Base-by-base conservation (phyloP, 37 sponge, comb jelly and placozoan genomes). In the Spongia lamella region DNA sequence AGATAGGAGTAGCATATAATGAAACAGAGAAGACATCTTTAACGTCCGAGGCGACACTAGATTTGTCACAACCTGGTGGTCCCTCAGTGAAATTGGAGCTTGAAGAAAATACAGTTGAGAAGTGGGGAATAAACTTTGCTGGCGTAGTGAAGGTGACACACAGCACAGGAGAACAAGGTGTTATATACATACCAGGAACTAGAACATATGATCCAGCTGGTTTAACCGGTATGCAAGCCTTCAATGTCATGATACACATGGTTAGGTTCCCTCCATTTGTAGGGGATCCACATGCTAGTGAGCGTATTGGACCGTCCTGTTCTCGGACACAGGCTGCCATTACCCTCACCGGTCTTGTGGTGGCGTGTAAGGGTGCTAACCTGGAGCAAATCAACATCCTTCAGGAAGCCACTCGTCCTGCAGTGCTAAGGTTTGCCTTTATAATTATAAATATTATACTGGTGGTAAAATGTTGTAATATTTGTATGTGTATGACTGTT, bases 231-330 rank as follows among this genome's bases (percentile, higher is more conserved):
- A 51, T 27, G 78, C 35, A 26, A 21, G 26, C 62, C 16, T 13
- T 24, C 24, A 60, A 9, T 34, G 36, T 32, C 26, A 27, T 9
- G 47, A 43, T 5, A 13, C 9, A 9, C 9, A 9, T 43, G 47
- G 47, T 43, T 5, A 43, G 47, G 3, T 33, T 3, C 7, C 13
- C 5, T 32, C 36, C 36, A 29, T 59, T 15, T 58, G 29, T 53
- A 84, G 93, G 95, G 72, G 95, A 94, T 59, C 90, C 95, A 58
- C 95, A 94, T 84, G 87, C 91, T 54, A 90, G 91, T 72, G 95
- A 94, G 57, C 70, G 95, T 0, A 87, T 94, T 66, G 95, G 95
- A 5, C 86, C 88, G 5, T 53, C 61, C 35, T 94, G 95, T 51
- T 83, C 91, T 37, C 70, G 84, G 4, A 77, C 85, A 6, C 90